Conservation (phyloP, 2,888 invertebrate genomes). For the Dasysyrphus albostriatus region DNA sequence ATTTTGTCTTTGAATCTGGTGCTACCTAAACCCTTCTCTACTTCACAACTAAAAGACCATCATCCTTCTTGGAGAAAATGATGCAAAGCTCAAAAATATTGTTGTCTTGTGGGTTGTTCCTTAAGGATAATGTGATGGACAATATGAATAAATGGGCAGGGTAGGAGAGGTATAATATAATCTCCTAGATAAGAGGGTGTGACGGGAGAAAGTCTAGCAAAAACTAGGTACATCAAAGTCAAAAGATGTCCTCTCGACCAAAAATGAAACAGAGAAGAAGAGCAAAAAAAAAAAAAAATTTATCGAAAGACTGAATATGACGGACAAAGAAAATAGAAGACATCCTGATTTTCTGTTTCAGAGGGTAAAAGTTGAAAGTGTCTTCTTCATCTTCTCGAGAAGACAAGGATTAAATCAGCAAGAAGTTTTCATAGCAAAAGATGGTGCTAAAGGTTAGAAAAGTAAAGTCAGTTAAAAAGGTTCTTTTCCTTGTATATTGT, state of each 20-base stretch:
- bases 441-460: slow-evolving; percentile 6
- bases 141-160: slow-evolving; percentile 55
- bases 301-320: slow-evolving; percentile 22
- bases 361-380: slow-evolving; percentile 50
- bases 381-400: slow-evolving; percentile 35
- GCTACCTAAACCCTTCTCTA: slow-evolving; percentile 7
- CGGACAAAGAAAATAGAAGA: slow-evolving; percentile 8
- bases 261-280: neutral
- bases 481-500: neutral
- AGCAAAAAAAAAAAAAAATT: neutral
- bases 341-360: slow-evolving; percentile 17
- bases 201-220: neutral
- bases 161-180: slow-evolving; percentile 9
- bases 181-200: slow-evolving; percentile 4
- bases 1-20: slow-evolving; percentile 15
- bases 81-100: slow-evolving; percentile 55
- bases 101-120: slow-evolving; percentile 47
- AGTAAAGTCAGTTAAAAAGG: slow-evolving; percentile 24
- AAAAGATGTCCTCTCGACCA: slow-evolving; percentile 43
- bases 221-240: slow-evolving; percentile 62
- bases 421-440: slow-evolving; percentile 27
- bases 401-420: slow-evolving; percentile 55
- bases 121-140: slow-evolving; percentile 53
- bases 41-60: neutral
- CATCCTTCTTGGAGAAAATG: slow-evolving; percentile 31